Conservation (phyloP, 2,888 invertebrate genomes). For the Monochamus alternatus region DNA sequence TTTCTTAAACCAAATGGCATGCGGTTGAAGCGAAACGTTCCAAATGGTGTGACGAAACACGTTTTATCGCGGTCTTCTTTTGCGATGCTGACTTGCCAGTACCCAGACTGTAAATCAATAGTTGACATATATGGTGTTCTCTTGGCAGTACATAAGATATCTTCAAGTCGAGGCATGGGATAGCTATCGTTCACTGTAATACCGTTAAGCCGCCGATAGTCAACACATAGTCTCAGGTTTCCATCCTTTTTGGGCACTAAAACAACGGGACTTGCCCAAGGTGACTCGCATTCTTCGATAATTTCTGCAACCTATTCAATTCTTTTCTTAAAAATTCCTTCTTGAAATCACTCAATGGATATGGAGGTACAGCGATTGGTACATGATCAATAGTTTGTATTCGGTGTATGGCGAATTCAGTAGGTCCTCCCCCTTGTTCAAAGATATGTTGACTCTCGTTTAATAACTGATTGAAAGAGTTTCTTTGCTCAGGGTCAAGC, state of each 20-base stretch:
- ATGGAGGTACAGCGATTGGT: conserved; percentile 62
- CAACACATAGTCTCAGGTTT: conserved; percentile 45
- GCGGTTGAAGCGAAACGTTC: conserved; percentile 38
- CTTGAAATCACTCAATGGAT: conserved; percentile 58
- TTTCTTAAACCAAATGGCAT: conserved; percentile 49
- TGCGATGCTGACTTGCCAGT: conserved; percentile 25
- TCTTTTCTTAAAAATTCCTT: conserved; percentile 36
- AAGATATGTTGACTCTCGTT: background rate
- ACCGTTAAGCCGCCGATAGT: conserved; percentile 49
- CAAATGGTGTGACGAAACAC: conserved; percentile 31
- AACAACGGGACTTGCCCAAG: conserved; percentile 63
- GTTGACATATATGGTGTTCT: conserved; percentile 12
- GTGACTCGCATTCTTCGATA: conserved; percentile 65
- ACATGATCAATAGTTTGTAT: conserved; percentile 4
- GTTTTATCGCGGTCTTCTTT: conserved; percentile 36
- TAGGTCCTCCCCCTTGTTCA: background rate
- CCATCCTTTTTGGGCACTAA: conserved; percentile 61
- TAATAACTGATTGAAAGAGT: background rate
- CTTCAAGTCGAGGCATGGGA: conserved; percentile 7
- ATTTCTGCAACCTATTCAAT: conserved; percentile 53
- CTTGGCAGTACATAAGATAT: background rate
- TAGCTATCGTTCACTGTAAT: conserved; percentile 47
- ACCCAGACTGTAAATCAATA: conserved; percentile 35
- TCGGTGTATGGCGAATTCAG: background rate
- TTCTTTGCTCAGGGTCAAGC: background rate